Evolutionary conservation across 2,888 invertebrate genomes (phyloP), one percentile per base, ranked within the genome.

Genomic region (Apamea epomidion): DNA sequence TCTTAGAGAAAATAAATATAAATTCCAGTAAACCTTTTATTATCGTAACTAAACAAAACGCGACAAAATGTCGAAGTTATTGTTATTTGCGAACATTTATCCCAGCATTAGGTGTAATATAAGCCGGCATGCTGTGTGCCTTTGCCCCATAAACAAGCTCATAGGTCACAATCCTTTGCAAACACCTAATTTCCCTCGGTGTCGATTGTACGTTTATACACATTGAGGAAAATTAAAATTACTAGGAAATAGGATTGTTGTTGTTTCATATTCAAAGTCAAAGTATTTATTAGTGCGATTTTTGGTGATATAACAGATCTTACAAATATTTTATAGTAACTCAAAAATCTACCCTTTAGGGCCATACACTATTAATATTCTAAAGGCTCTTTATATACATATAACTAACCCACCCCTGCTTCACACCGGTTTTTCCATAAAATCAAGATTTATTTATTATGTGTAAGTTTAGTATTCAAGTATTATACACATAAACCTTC

Each of bases 61-160:
- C 80, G 54, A 74, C 83, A 78, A 85, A 79, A 76, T 60, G 54
- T 65, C 21, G 51, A 87, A 87, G 80, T 87, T 87, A 85, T 79
- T 65, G 79, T 79, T 76, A 76, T 72, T 54, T 72, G 71, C 74
- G 67, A 84, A 76, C 80, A 74, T 80, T 76, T 80, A 76, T 76
- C 42, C 54, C 18, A 76, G 60, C 32, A 69, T 70, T 70, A 80
- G 37, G 75, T 76, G 58, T 69, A 84, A 79, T 74, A 71, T 65
- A 83, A 62, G 82, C 73, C 18, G 82, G 78, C 72, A 73, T 60
- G n/a, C 25, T 71, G 76, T 78, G 74, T 73, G 62, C 75, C 65
- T 73, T 76, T 64, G 74, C 65, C 69, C 58, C 64, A 71, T 68
- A 86, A 80, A 86, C 68, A 79, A 75, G 29, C 51, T 73, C 73